phyloP scores from a whole-genome alignment of 2,888 invertebrate genomes.

The Dione vanillae region DNA sequence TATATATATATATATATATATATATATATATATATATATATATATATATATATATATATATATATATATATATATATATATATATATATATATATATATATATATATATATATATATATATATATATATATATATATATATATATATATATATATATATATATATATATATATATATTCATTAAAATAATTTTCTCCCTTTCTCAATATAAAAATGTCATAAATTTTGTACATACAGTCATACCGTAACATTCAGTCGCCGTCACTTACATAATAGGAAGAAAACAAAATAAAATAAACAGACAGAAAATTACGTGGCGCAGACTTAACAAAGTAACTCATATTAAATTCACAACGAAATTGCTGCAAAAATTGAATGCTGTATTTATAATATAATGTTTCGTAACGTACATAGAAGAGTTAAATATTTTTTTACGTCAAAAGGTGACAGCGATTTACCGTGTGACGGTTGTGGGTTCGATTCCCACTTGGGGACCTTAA shows the following conservation, averaged over 20 bases:
- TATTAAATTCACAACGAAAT: conserved; percentile 20
- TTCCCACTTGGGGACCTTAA: not conserved
- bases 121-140: too few species aligned
- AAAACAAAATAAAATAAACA: conserved; percentile 5
- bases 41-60: too few species aligned
- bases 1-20: too few species aligned
- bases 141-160: too few species aligned
- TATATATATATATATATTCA: too few species aligned
- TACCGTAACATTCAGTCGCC: not conserved
- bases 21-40: too few species aligned
- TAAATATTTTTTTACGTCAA: not conserved
- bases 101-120: too few species aligned
- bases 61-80: too few species aligned
- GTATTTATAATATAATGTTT: conserved; percentile 13
- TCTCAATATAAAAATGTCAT: too few species aligned
- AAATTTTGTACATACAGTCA: not conserved
- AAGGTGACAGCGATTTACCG: too few species aligned
- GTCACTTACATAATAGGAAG: not conserved
- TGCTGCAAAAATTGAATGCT: conserved; percentile 20
- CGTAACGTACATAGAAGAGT: not conserved
- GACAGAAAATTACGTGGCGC: conserved; percentile 1
- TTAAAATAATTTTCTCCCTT: too few species aligned
- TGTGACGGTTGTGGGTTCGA: not conserved
- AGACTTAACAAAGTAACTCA: conserved; percentile 17
- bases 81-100: too few species aligned